These are phyloP conservation scores for Phycodurus eques DNA, from an alignment of 2,113 vertebrate species.

Conservation along the genomic window DNA sequence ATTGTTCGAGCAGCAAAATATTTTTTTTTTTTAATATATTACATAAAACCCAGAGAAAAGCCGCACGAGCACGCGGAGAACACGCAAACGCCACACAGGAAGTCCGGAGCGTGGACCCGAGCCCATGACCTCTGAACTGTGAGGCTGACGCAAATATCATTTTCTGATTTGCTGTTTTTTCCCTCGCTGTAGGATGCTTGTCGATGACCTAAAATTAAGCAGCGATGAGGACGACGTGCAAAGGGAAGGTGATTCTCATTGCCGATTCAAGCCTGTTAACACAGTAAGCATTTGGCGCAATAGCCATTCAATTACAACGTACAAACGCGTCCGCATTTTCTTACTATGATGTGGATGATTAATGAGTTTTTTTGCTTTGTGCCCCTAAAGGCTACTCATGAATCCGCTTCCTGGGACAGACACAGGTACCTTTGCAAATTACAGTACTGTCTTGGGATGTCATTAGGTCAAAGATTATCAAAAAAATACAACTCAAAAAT, in stretches of 20 bases:
- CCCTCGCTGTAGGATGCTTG: conserved; percentile 70
- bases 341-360: conserved; percentile 12
- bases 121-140: no score
- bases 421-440: conserved; percentile 55
- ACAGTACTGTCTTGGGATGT: neutral
- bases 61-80: no score
- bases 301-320: neutral
- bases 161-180: conserved; percentile 6
- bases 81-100: no score
- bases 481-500: no score
- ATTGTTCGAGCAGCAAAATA: no score
- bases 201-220: conserved; percentile 77
- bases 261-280: neutral
- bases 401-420: conserved; percentile 61
- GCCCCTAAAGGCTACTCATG: conserved; percentile 52
- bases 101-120: no score
- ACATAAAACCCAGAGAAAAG: no score
- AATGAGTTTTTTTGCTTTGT: conserved; percentile 26
- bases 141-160: no score
- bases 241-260: conserved; percentile 51
- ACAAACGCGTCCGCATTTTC: neutral
- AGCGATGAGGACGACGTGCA: conserved; percentile 76
- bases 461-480: no score
- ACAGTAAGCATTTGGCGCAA: neutral
- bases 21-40: no score